Evolutionary conservation across 2,888 invertebrate genomes (phyloP).

Genomic region (Orchesellides sinensis): DNA sequence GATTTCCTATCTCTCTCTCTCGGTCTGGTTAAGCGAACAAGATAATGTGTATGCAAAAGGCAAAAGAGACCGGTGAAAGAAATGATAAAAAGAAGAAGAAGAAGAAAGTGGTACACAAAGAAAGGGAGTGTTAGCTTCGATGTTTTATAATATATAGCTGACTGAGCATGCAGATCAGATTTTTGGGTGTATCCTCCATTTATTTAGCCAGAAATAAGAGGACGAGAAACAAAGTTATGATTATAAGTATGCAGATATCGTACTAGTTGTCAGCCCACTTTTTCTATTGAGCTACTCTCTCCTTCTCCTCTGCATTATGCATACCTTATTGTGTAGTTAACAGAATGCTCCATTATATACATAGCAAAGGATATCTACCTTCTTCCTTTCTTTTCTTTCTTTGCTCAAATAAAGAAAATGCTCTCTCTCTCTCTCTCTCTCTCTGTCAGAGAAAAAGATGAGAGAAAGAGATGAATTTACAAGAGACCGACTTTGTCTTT

Average conservation of each 20-base stretch:
- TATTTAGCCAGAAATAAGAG: not conserved
- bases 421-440: too few species aligned
- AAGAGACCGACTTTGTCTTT: slow-evolving; percentile 70
- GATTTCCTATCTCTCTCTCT: slow-evolving; percentile 6
- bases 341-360: not conserved
- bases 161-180: not conserved
- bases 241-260: slow-evolving; percentile 15
- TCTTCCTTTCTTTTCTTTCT: not conserved
- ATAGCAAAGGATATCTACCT: not conserved
- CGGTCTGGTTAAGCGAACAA: not conserved
- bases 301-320: not conserved
- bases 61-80: not conserved
- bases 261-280: slow-evolving; percentile 1
- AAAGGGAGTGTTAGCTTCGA: not conserved
- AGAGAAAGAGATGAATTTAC: slow-evolving; percentile 59
- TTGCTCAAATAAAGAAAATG: not conserved
- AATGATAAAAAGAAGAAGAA: not conserved
- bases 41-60: not conserved
- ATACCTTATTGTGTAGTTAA: not conserved
- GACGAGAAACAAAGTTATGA: slow-evolving; percentile 2
- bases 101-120: not conserved
- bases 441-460: slow-evolving; percentile 46
- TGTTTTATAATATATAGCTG: not conserved
- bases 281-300: not conserved
- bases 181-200: not conserved